These are phyloP conservation scores for Criorhina ranunculi DNA, from an alignment of 2,888 invertebrate genomes.

Conservation along the genomic window DNA sequence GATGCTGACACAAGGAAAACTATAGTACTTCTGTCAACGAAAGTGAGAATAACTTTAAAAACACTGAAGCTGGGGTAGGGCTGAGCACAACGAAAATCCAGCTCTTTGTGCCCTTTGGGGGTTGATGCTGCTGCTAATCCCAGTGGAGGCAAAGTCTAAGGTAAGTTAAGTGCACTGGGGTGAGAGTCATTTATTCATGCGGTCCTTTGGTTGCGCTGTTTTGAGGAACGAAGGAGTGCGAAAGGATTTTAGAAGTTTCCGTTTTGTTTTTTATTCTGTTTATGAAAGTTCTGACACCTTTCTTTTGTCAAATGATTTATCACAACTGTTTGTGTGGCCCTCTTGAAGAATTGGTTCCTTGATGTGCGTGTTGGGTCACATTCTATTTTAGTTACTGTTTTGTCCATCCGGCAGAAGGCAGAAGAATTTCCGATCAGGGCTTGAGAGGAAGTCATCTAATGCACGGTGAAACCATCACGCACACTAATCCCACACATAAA, in stretches of 20 bases:
- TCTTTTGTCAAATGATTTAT: slow-evolving; percentile 69
- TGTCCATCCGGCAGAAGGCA: slow-evolving; percentile 27
- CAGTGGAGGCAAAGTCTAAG: slow-evolving; percentile 69
- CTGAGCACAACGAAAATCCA: slow-evolving; percentile 51
- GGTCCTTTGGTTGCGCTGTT: slow-evolving; percentile 36
- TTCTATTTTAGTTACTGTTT: slow-evolving; percentile 11
- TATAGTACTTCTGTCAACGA: slow-evolving; percentile 70
- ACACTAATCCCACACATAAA: slow-evolving; percentile 44
- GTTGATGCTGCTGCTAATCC: slow-evolving; percentile 64
- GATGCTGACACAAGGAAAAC: slow-evolving; percentile 68
- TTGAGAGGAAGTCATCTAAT: slow-evolving; percentile 44
- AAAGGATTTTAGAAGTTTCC: slow-evolving; percentile 73
- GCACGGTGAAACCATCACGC: slow-evolving; percentile 36
- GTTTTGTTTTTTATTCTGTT: slow-evolving; percentile 44
- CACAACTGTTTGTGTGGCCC: slow-evolving; percentile 31
- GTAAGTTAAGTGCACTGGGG: slow-evolving; percentile 76
- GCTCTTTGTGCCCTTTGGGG: slow-evolving; percentile 61
- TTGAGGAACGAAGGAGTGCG: slow-evolving; percentile 38
- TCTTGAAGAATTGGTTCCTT: slow-evolving; percentile 12
- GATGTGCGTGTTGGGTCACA: slow-evolving; percentile 45
- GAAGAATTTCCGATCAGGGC: slow-evolving; percentile 69
- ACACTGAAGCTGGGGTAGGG: slow-evolving; percentile 17
- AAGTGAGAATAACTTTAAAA: slow-evolving; percentile 68
- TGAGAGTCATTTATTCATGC: slow-evolving; percentile 75
- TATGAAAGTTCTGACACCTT: slow-evolving; percentile 74